Evolutionary conservation across 2,113 vertebrate genomes (phyloP).

Genomic region (Microcebus griseorufus): DNA sequence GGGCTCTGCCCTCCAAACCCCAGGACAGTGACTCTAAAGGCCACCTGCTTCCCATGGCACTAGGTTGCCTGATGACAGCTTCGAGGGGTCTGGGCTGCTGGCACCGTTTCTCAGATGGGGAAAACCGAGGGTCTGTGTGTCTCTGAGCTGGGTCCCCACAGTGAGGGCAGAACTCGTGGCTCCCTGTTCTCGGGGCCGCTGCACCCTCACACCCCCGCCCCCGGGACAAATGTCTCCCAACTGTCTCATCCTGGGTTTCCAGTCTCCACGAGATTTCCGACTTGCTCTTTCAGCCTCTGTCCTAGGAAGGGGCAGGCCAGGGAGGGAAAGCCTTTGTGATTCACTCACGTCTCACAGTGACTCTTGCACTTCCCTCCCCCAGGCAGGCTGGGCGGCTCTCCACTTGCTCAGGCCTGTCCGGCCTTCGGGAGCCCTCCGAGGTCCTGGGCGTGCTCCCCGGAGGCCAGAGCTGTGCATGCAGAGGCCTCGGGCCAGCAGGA

Average conservation of each 20-base stretch:
- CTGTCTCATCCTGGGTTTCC: background rate
- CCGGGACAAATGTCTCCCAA: background rate
- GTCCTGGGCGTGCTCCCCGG: background rate
- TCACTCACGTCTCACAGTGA: rapidly evolving
- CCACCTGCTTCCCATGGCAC: background rate
- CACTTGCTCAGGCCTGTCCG: background rate
- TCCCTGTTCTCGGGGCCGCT: background rate
- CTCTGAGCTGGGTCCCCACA: background rate
- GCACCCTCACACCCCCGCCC: rapidly evolving
- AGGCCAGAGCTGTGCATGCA: background rate
- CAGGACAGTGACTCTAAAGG: rapidly evolving
- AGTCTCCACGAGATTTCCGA: background rate
- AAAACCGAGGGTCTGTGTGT: background rate
- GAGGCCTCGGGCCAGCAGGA: background rate
- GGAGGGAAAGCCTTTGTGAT: background rate
- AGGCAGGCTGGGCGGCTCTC: rapidly evolving
- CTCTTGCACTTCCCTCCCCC: background rate
- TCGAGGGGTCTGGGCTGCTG: background rate
- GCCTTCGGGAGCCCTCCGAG: background rate
- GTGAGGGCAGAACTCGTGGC: background rate
- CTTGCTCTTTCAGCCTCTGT: background rate
- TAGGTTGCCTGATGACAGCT: background rate
- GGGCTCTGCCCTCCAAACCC: background rate
- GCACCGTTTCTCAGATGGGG: background rate
- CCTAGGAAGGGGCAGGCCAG: background rate